Base-by-base conservation (phyloP, 2,797 vertebrate genomes). In the Coccyzus lansbergi region DNA sequence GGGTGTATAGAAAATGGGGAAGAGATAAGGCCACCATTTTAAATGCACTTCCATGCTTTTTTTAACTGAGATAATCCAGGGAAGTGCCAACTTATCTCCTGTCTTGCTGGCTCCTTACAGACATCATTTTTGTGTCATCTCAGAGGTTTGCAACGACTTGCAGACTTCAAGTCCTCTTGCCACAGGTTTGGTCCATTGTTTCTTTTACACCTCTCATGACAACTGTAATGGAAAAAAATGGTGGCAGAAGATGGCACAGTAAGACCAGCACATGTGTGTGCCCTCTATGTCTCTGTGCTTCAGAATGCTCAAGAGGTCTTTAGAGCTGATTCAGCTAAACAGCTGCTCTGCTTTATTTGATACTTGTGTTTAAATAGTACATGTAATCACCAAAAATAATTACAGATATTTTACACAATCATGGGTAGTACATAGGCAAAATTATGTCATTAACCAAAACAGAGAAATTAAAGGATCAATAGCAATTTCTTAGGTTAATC, bases 241-340 rank as follows among this genome's bases (percentile, higher is more conserved):
- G 67, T 65, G 46, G n/a, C 19, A 78, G 68, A 65, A 69, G 40
- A 34, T 15, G 12, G 22, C 33, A 79, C 15, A 19, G 59, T 12
- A 9, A 62, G 17, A 19, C 21, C 55, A 59, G 38, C 29, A 69
- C 11, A 19, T 70, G 22, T 29, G 14, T 0, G 0, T 42, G 28
- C 15, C n/a, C 7, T 52, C 7, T 76, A 53, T 58, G 17, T 12
- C 33, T 67, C 25, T 52, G 10, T 33, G n/a, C 7, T 77, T 64
- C 51, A 62, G 34, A 13, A 38, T 8, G 19, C 14, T 63, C 20
- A n/a, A 26, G 15, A 8, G 12, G 5, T 17, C 19, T 36, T 84
- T 64, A 44, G 19, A 68, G 20, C 9, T 21, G 15, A 31, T 86
- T 76, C 42, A 65, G 34, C 17, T n/a, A 55, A 72, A 49, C 5